Conservation (phyloP, 2,113 vertebrate genomes). For the Otocyon megalotis region DNA sequence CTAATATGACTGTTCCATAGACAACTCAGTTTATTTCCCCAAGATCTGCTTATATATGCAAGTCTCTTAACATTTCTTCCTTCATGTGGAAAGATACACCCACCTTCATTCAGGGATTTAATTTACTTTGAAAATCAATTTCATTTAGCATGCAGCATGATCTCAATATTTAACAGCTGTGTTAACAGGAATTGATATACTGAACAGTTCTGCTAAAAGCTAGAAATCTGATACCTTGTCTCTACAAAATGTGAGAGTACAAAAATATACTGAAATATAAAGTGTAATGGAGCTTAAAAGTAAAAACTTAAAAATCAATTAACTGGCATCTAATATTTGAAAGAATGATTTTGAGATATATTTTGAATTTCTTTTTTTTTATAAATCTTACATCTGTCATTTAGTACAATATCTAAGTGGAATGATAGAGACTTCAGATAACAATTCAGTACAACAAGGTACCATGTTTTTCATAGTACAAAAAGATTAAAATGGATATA, state of each 20-base stretch:
- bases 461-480: background rate
- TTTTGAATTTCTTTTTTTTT: background rate
- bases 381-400: background rate
- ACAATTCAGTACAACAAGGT: background rate
- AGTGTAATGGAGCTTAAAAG: conserved; percentile 3
- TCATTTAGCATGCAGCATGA: conserved; percentile 51
- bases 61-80: background rate
- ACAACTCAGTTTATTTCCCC: background rate
- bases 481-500: background rate
- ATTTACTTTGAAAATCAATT: conserved; percentile 72
- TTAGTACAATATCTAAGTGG: background rate
- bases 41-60: background rate
- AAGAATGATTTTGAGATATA: background rate
- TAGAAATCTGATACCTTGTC: conserved; percentile 31
- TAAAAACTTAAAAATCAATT: conserved; percentile 58
- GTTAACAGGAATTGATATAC: conserved; percentile 61
- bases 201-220: conserved; percentile 18
- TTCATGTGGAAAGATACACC: conserved; percentile 40
- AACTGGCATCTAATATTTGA: background rate
- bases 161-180: conserved; percentile 71
- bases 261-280: conserved; percentile 60
- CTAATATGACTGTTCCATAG: background rate
- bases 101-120: conserved; percentile 39
- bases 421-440: background rate
- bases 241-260: conserved; percentile 28